Base-by-base conservation (phyloP, 1,140 invertebrate species). In the Drosophila sproati region DNA sequence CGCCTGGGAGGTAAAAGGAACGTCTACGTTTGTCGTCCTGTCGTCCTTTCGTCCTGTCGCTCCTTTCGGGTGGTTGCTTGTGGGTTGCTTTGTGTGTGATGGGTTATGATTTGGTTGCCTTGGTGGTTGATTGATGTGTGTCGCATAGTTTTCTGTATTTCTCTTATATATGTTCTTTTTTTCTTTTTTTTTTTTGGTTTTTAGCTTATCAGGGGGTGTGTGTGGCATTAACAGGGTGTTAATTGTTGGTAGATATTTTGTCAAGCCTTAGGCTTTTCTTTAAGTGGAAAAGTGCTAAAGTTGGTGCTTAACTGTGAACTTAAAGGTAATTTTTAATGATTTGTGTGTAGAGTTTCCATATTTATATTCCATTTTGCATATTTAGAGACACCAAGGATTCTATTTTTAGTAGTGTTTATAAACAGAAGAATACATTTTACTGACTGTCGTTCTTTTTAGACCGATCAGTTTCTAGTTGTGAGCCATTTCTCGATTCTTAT, bases 71-170 rank as follows among this genome's bases (percentile, higher is more conserved):
- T 85, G 81, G 81, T 85, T 80, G 77, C 31, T 43, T 61, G 28
- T 57, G 52, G 41, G 32, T 37, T 57, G 35, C 8, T 39, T 41
- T 34, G 5, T 60, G 7, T 75, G 48, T 78, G 78, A 71, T 82
- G 73, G 78, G 82, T 70, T 76, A 37, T 86, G 81, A 78, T 85
- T 85, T 81, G 81, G 56, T 82, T 81, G 82, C 75, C 70, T 78
- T 78, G 83, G 82, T 87, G 82, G 82, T 86, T 86, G 82, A 86
- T 86, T 86, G 82, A 86, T 85, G 78, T 85, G 82, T 73, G 56
- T 77, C 74, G 57, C 74, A 78, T 81, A 50, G 62, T 60, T 77
- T 73, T 39, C 48, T 20, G 28, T 61, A 61, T 52, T 20, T 35
- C 20, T 73, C 56, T 8, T n/a, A 12, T 32, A 35, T 50, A 32